phyloP scores from a whole-genome alignment of 2,113 vertebrate species.

The Mus spicilegus region DNA sequence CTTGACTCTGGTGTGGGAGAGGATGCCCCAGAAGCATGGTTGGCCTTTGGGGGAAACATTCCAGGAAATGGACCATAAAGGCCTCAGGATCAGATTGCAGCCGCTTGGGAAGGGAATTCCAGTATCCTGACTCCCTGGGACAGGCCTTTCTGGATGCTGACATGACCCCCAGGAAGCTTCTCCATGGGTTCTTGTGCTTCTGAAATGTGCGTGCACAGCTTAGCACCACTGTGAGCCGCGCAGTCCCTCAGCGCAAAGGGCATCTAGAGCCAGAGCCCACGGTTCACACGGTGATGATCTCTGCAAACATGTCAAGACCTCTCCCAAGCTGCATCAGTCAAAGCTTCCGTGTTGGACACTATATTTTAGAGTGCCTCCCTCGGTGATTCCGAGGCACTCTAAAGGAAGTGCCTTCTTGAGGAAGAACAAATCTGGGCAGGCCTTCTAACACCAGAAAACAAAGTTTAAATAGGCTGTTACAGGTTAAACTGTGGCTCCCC shows the following conservation, averaged over 20 bases:
- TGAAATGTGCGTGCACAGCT: rapidly evolving
- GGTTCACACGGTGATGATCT: neutral
- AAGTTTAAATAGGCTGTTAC: neutral
- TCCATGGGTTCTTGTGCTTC: neutral
- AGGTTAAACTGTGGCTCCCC: neutral
- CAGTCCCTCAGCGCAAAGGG: neutral
- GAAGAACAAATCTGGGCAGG: neutral
- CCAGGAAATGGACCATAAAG: neutral
- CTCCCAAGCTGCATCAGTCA: neutral
- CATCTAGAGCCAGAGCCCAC: no score
- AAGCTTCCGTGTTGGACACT: slow-evolving; percentile 2
- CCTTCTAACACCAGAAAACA: neutral
- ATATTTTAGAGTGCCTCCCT: slow-evolving; percentile 15
- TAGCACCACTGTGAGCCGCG: neutral
- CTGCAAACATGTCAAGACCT: rapidly evolving
- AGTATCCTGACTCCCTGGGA: neutral
- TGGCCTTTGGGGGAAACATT: neutral
- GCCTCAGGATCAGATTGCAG: neutral
- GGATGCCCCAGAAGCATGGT: neutral
- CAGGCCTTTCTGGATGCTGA: rapidly evolving
- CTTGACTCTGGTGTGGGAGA: neutral
- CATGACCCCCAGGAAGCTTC: neutral
- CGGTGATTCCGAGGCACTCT: neutral
- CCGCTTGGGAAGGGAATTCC: neutral
- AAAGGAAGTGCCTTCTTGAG: no score